phyloP scores from a whole-genome alignment of 2,113 vertebrate species.

The Tamias sibiricus region DNA sequence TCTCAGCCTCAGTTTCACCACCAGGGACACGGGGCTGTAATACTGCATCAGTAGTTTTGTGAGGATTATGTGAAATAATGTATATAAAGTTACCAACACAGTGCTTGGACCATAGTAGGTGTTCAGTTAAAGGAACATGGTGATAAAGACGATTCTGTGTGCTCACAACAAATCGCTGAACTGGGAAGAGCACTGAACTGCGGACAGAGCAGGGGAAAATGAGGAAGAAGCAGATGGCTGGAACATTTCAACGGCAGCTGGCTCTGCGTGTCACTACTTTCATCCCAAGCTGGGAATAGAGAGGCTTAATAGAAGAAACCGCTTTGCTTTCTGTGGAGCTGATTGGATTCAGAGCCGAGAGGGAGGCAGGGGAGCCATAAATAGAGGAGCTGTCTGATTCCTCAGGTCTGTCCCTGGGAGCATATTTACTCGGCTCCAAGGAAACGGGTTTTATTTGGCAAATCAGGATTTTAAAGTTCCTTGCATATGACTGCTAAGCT shows the following conservation, averaged over 20 bases:
- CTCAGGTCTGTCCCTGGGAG: slow-evolving; percentile 48
- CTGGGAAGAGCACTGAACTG: not conserved
- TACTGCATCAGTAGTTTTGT: not conserved
- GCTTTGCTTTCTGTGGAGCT: not conserved
- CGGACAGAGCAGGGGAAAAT: not conserved
- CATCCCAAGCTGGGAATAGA: not conserved
- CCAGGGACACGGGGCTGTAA: not conserved
- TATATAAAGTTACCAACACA: not conserved
- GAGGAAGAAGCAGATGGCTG: slow-evolving; percentile 31
- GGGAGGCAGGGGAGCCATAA: slow-evolving; percentile 34
- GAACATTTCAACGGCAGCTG: not conserved
- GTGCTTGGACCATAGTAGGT: not conserved
- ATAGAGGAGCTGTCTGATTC: slow-evolving; percentile 54
- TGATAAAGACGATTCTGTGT: not conserved
- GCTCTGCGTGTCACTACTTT: not conserved
- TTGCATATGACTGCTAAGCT: slow-evolving; percentile 32
- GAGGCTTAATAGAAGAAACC: slow-evolving; percentile 13
- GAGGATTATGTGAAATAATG: not conserved
- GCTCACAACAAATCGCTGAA: not conserved
- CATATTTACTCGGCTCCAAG: slow-evolving; percentile 66
- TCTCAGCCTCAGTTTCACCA: not conserved
- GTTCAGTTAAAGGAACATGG: not conserved
- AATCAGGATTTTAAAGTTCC: slow-evolving; percentile 40
- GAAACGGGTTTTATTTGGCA: slow-evolving; percentile 64
- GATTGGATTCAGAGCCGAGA: not conserved